Evolutionary conservation across 1,140 invertebrate species (phyloP), one percentile per base, ranked within the genome.

Genomic region (Philopotamus ludificatus): DNA sequence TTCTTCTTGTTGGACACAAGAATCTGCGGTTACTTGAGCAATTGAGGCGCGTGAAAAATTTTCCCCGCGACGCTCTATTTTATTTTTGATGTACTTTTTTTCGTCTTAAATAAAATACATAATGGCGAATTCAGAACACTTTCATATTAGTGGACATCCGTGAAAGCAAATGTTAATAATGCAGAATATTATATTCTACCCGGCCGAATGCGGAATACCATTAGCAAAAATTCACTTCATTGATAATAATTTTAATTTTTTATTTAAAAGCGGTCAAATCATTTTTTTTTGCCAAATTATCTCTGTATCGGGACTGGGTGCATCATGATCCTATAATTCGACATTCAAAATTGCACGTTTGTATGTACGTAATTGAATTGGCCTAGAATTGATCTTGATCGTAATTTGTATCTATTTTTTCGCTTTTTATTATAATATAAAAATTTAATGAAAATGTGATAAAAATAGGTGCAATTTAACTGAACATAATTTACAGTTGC

Each of bases 121-220:
- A 34, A 34, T 34, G 28, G 18, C 10, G 15, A 47, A 47, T 47
- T 47, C 18, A 47, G 44, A 47, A 47, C 44, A 47, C 44, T 47
- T 47, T 47, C 44, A 16, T 47, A 16, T 47, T 20, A 16, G 44
- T 16, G 44, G 3, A 47, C 18, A 47, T 47, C 44, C 44, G 44
- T 47, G 44, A 47, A 20, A 47, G 28, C 28, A 4, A 47, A 12
- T 47, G 44, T 4, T 47, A 15, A 15, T 47, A 47, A 15, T 16
- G 44, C 18, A 4, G 15, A 47, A 47, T 47, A 16, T 47, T 20
- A 9, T 16, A 8, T 12, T 34, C 28, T 4, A 34, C 4, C 28
- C 28, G 28, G 28, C 28, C 4, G 4, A 34, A 12, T 34, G 28
- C 4, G 15, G 4, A 47, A 15, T 15, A 47, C 18, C 10, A 47